Evolutionary conservation across 2,888 invertebrate genomes (phyloP).

Genomic region (Caenorhabditis sp.): DNA sequence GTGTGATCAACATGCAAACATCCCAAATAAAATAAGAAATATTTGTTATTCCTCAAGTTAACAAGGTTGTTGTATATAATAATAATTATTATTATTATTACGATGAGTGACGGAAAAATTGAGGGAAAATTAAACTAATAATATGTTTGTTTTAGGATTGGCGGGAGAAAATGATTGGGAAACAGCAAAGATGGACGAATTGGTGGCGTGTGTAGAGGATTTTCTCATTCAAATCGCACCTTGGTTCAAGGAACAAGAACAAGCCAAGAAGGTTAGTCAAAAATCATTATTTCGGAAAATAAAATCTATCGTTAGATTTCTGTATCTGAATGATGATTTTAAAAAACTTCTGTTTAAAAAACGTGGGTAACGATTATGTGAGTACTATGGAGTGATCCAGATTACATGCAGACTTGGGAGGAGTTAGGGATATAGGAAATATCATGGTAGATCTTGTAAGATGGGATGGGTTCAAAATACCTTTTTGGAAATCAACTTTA

Average conservation of each 20-base stretch:
- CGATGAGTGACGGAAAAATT: background rate
- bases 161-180: slow-evolving; percentile 57
- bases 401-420: too few species aligned
- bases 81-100: background rate
- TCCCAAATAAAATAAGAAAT: background rate
- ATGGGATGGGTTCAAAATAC: too few species aligned
- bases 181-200: slow-evolving; percentile 54
- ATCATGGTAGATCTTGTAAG: too few species aligned
- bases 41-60: background rate
- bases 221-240: slow-evolving; percentile 56
- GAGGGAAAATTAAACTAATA: too few species aligned
- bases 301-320: too few species aligned
- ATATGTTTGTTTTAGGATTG: slow-evolving; percentile 29
- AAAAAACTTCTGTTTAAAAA: too few species aligned
- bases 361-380: too few species aligned
- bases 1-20: background rate
- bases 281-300: background rate
- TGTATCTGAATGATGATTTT: too few species aligned
- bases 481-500: too few species aligned
- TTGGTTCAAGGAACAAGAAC: slow-evolving; percentile 60
- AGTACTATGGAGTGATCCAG: too few species aligned
- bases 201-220: slow-evolving; percentile 55
- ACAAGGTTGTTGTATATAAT: background rate
- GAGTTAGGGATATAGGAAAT: too few species aligned
- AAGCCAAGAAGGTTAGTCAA: slow-evolving; percentile 50